These are phyloP conservation scores for Reticulitermes speratus DNA, from an alignment of 1,140 invertebrate genomes.

Conservation along the genomic window DNA sequence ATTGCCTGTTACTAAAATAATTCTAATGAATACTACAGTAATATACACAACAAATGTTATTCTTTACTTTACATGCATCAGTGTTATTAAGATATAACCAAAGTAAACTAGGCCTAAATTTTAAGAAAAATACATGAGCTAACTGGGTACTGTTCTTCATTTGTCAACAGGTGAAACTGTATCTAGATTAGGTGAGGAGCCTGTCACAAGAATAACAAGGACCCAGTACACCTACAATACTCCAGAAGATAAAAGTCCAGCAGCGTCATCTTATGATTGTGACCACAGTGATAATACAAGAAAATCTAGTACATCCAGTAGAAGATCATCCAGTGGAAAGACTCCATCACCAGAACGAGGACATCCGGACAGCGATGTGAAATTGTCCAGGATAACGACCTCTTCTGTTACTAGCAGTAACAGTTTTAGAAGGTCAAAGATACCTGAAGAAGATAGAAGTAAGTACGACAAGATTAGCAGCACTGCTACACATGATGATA, in stretches of 20 bases:
- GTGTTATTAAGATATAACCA: too few relatives aligned
- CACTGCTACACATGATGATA: background rate
- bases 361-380: background rate
- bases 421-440: conserved; percentile 30
- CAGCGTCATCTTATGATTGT: conserved; percentile 28
- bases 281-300: background rate
- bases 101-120: too few relatives aligned
- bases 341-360: background rate
- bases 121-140: background rate
- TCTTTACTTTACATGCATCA: too few relatives aligned
- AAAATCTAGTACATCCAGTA: conserved; percentile 5
- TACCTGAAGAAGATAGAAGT: conserved; percentile 25
- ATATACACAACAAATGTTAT: too few relatives aligned
- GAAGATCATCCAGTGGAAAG: conserved; percentile 9
- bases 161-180: conserved; percentile 28
- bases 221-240: conserved; percentile 55
- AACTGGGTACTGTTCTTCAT: background rate
- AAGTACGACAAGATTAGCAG: background rate
- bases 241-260: conserved; percentile 34
- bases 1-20: too few relatives aligned
- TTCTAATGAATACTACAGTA: too few relatives aligned
- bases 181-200: conserved; percentile 54
- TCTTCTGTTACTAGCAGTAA: conserved; percentile 28
- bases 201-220: conserved; percentile 61
- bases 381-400: conserved; percentile 21